Evolutionary conservation across 2,888 invertebrate genomes (phyloP).

Genomic region (Apoda limacodes): DNA sequence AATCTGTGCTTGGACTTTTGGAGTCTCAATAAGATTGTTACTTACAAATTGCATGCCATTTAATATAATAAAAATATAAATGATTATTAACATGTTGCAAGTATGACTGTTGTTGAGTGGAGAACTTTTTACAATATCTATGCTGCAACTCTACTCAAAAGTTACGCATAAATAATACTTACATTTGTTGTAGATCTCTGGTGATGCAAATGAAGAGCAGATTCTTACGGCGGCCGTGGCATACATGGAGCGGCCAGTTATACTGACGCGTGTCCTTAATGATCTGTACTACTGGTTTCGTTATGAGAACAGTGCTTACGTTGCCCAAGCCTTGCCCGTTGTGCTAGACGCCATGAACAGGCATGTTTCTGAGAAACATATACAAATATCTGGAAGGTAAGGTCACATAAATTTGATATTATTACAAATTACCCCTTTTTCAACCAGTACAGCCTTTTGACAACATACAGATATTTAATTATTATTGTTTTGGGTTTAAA

Average conservation of each 20-base stretch:
- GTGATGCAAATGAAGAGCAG: constrained; percentile 92
- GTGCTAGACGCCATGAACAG: constrained; percentile 92
- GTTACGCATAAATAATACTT: not conserved
- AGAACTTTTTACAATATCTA: not conserved
- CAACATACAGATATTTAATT: too few relatives aligned
- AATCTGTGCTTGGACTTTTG: too few relatives aligned
- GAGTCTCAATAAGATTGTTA: too few relatives aligned
- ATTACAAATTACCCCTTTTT: not conserved
- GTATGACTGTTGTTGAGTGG: too few relatives aligned
- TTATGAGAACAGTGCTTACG: constrained; percentile 82
- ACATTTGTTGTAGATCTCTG: constrained; percentile 76
- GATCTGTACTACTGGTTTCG: constrained; percentile 91
- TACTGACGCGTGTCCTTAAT: constrained; percentile 87
- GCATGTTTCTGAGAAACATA: constrained; percentile 87
- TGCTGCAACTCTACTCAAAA: too few relatives aligned
- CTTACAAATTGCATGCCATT: too few relatives aligned
- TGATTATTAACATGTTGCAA: too few relatives aligned
- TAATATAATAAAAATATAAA: too few relatives aligned
- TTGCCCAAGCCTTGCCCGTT: constrained; percentile 80
- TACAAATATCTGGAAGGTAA: constrained; percentile 93
- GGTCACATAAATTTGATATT: constrained; percentile 5
- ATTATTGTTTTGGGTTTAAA: too few relatives aligned
- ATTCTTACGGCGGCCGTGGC: constrained; percentile 85
- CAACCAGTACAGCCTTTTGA: not conserved
- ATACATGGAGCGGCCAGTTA: constrained; percentile 86